These are phyloP conservation scores for Hydraecia micacea DNA, from an alignment of 2,888 invertebrate species.

Conservation along the genomic window DNA sequence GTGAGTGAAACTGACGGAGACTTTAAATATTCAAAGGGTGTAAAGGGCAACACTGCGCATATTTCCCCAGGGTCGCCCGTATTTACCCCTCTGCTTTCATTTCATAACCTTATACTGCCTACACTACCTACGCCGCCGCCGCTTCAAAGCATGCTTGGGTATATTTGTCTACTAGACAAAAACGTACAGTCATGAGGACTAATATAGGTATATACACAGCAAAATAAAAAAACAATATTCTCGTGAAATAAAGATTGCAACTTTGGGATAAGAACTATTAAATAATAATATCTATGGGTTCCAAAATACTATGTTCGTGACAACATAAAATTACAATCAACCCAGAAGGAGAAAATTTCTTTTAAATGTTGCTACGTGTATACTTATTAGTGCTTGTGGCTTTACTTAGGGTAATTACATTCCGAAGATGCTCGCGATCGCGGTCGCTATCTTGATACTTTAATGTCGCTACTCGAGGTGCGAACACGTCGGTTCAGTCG, in stretches of 20 bases:
- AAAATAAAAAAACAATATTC: not conserved
- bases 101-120: constrained; percentile 45
- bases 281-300: no score
- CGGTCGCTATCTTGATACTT: no score
- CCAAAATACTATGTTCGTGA: not conserved
- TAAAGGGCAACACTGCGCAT: constrained; percentile 87
- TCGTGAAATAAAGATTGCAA: not conserved
- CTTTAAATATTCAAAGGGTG: constrained; percentile 89
- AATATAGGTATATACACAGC: not conserved
- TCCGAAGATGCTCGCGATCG: no score
- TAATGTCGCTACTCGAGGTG: no score
- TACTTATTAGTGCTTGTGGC: not conserved
- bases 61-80: constrained; percentile 84
- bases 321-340: not conserved
- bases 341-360: not conserved
- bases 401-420: not conserved
- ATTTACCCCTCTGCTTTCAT: constrained; percentile 73
- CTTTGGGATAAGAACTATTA: not conserved
- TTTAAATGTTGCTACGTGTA: not conserved
- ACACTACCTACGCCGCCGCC: not conserved
- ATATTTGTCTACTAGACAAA: not conserved
- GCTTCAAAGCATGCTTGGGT: not conserved
- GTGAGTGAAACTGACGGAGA: constrained; percentile 76
- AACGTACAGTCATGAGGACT: not conserved
- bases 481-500: no score